phyloP scores from a whole-genome alignment of 2,888 invertebrate genomes.

The Meiosimyza decipiens region DNA sequence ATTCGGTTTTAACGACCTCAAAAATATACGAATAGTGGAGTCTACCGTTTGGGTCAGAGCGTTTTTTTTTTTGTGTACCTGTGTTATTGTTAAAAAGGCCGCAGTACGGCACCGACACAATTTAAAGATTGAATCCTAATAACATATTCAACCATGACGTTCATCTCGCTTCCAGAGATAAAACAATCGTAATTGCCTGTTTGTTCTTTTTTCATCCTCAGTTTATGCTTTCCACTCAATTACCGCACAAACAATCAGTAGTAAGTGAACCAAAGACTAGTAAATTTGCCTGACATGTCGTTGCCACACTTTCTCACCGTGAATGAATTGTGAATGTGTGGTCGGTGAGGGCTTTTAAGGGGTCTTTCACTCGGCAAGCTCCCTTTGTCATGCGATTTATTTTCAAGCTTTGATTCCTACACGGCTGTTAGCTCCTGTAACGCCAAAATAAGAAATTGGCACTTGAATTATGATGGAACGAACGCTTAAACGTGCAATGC shows the following conservation, averaged over 20 bases:
- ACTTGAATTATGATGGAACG: conserved; percentile 13
- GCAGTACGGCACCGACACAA: too few species aligned
- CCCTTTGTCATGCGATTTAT: conserved; percentile 21
- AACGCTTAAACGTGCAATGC: background rate
- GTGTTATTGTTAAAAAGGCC: too few species aligned
- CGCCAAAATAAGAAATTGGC: conserved; percentile 21
- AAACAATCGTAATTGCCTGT: conserved; percentile 2
- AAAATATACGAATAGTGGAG: too few species aligned
- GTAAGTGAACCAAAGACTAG: conserved; percentile 53
- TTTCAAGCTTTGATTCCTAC: conserved; percentile 31
- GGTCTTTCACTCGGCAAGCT: background rate
- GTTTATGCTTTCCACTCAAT: conserved; percentile 51
- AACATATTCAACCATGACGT: too few species aligned
- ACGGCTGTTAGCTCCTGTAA: background rate
- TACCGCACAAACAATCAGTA: conserved; percentile 54
- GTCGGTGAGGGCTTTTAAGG: background rate
- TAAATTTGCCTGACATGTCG: conserved; percentile 55
- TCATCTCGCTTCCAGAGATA: conserved; percentile 9
- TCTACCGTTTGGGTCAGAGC: too few species aligned
- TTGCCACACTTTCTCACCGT: background rate
- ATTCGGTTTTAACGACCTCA: too few species aligned
- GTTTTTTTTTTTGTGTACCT: too few species aligned
- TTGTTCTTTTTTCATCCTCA: background rate
- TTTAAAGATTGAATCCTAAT: too few species aligned
- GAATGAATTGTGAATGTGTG: background rate